Evolutionary conservation across 2,888 invertebrate species (phyloP).

Genomic region (Pterostichus niger): DNA sequence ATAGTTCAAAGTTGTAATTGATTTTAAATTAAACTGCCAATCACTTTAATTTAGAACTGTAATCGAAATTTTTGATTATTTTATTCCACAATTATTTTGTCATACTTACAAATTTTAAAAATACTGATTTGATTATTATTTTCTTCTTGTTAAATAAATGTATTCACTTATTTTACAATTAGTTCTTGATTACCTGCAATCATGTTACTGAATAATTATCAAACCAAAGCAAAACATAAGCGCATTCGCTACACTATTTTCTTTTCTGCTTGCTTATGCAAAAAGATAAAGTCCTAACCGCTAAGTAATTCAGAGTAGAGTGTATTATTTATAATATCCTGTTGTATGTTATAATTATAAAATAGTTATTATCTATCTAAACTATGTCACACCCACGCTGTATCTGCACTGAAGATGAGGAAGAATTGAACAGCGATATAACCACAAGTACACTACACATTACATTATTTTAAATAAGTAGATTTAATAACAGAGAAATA

Average conservation of each 20-base stretch:
- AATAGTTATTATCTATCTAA: conserved; percentile 36
- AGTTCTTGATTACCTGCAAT: too few species aligned
- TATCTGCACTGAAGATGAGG: neutral
- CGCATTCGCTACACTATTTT: conserved; percentile 3
- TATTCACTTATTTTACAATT: too few species aligned
- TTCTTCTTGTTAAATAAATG: too few species aligned
- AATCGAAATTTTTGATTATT: too few species aligned
- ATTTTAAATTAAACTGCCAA: too few species aligned
- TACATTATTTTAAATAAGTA: conserved; percentile 44
- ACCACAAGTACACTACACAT: neutral
- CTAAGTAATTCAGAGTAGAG: neutral
- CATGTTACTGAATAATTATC: neutral
- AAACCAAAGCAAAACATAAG: conserved; percentile 21
- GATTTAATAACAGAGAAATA: conserved; percentile 36
- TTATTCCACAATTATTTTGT: too few species aligned
- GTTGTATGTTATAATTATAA: conserved; percentile 3
- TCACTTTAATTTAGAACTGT: too few species aligned
- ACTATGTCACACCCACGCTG: conserved; percentile 34
- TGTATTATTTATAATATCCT: neutral
- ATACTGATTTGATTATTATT: too few species aligned
- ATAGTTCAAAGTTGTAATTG: too few species aligned
- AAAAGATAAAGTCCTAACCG: neutral
- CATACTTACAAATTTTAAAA: too few species aligned
- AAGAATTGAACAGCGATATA: conserved; percentile 44
- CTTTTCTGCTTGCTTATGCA: neutral